Base-by-base conservation (phyloP, 2,113 vertebrate species). In the Cnemophilus loriae region DNA sequence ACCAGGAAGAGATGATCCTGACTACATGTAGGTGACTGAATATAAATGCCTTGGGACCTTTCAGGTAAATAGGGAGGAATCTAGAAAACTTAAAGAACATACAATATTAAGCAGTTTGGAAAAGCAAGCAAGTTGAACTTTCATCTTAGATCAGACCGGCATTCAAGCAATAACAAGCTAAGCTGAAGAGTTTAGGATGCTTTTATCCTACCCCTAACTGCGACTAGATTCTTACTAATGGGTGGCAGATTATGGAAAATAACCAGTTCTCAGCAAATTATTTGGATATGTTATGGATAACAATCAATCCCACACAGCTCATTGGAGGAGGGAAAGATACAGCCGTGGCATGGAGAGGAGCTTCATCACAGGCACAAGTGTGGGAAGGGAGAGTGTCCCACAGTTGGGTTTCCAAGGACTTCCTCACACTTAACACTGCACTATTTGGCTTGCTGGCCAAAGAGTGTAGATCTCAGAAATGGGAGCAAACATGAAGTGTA, bases 311-410 rank as follows among this genome's bases (percentile, higher is more conserved):
- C 4, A 55, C 2, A 5, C 47, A 71, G 24, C 8, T 64, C 20
- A 13, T 26, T 28, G 26, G 41, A 69, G 12, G 5, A 44, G 26
- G 10, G 19, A 73, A 49, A 60, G 59, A 41, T 13, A 47, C 23
- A 21, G 11, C 15, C 0, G 0, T 30, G 27, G 19, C 33, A 21
- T 12, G 52, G n/a, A 69, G 22, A 86, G 6, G 11, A 47, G 4
- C 7, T 71, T 39, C 21, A 55, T 67, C 52, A 33, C 7, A 55
- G 52, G 39, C 39, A 79, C 19, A 37, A 16, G 20, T 5, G 21
- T 18, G 53, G 24, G 35, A 74, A 74, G 30, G 35, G 9, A 44
- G 44, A 39, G 16, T 32, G 35, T 46, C 9, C 41, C 22, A n/a
- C 2, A 3, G 16, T 0, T 74, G 68, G 16, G 27, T 90, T 70